phyloP scores from a whole-genome alignment of 2,113 vertebrate species.

The Ceyx melanurus region DNA sequence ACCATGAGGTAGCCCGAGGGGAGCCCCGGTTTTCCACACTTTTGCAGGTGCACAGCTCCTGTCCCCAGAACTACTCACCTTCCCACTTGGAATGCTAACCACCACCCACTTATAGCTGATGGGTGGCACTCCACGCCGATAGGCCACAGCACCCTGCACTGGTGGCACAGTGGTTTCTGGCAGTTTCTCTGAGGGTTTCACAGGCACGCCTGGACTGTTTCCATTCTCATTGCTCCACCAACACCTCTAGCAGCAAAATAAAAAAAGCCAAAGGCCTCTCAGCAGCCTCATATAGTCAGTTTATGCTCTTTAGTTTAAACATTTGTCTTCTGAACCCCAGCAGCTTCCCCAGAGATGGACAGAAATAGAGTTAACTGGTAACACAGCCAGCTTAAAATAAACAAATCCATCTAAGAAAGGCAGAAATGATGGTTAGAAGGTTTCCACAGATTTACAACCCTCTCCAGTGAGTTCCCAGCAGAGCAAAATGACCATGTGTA shows the following conservation, averaged over 20 bases:
- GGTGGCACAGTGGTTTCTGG: fast-evolving
- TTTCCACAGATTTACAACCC: not conserved
- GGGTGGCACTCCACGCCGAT: not conserved
- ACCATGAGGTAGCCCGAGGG: not conserved
- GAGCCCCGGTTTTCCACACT: not conserved
- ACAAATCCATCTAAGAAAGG: not conserved
- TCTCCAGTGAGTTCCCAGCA: not conserved
- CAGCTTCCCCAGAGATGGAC: not conserved
- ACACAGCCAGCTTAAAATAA: not conserved
- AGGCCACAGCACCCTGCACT: not conserved
- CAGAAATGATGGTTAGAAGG: not conserved
- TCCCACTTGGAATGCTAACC: not conserved
- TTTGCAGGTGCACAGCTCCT: not conserved
- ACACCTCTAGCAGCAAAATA: not conserved
- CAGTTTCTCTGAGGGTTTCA: not conserved
- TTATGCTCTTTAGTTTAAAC: not conserved
- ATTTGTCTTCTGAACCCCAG: not conserved
- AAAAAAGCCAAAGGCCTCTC: not conserved
- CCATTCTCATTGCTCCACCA: not conserved
- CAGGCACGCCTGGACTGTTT: not conserved
- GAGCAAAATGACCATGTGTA: not conserved
- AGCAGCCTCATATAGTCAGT: not conserved
- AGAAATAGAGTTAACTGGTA: not conserved
- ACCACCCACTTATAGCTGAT: not conserved
- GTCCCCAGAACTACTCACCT: not conserved